Base-by-base conservation (phyloP, 2,888 invertebrate genomes). In the Torymus texanus region DNA sequence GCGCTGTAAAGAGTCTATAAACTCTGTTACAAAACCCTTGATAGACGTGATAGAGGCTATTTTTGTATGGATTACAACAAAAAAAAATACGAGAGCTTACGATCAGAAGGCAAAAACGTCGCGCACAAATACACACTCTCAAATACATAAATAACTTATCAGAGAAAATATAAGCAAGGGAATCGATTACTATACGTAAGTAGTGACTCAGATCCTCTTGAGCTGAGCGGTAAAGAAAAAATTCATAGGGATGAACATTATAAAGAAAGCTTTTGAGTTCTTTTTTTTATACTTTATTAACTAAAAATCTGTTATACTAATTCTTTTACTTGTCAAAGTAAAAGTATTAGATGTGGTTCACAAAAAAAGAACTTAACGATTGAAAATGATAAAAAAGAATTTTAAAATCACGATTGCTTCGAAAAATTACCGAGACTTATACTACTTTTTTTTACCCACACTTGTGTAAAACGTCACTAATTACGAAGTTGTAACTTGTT, bases 381-480 rank as follows among this genome's bases (percentile, higher is more conserved):
- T 53, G 50, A 56, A 56, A 70, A 53, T 12, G 10, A n/a, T 18
- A 29, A 55, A 61, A 55, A 41, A 70, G 59, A 16, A 12, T 62
- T 53, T 0, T 63, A 63, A 63, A 62, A 24, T 24, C 29, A 55
- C 18, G n/a, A 58, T 41, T 4, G 41, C 8, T 41, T 41, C 10
- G 63, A 67, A 67, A 18, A 61, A 55, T 56, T 50, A 18, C 50
- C 70, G 53, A 4, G 55, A 65, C 61, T 63, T 55, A 21, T 74
- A 65, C 65, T 80, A n/a, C 71, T 73, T 59, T 16, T 16, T 70
- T 13, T 56, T 41, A 24, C 13, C 62, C 14, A 14, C 70, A 73
- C 10, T 21, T 76, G 53, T 81, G 75, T 78, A 78, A 81, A 76
- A 51, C 58, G 71, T 81, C 75, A 81, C 81, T 81, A 81, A 81